Percentiles rank a stretch among this genome's conserved stretches.
Evolutionary conservation across 2,797 vertebrate genomes (phyloP).

Genomic region (Manis crassicaudata): DNA sequence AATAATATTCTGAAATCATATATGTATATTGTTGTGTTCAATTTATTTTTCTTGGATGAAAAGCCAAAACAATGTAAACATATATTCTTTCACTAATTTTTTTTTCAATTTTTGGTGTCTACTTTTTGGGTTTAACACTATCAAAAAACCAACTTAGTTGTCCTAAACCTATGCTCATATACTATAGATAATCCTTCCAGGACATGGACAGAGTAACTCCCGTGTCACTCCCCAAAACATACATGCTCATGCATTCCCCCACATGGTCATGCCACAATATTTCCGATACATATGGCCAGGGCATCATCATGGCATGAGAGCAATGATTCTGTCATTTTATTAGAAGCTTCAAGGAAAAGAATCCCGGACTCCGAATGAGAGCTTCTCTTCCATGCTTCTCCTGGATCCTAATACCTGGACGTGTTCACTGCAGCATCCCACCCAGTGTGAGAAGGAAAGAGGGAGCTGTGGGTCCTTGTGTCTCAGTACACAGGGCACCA

Average conservation of each 20-base stretch:
- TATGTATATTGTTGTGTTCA: neutral
- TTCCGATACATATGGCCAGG: neutral
- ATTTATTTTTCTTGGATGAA: conserved; percentile 1
- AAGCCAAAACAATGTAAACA: neutral
- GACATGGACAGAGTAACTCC: neutral
- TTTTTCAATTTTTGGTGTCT: neutral
- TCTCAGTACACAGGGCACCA: neutral
- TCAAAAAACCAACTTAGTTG: neutral
- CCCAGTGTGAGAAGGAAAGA: neutral
- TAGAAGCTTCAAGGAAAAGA: neutral
- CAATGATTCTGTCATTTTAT: neutral
- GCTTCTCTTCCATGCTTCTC: neutral
- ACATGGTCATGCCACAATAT: neutral
- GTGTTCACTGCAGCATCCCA: neutral
- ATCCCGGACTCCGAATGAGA: neutral
- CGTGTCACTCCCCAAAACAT: neutral
- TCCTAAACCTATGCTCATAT: neutral
- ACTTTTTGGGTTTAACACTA: neutral
- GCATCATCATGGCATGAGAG: neutral
- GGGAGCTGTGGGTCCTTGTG: neutral
- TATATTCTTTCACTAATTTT: neutral
- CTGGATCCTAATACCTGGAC: neutral
- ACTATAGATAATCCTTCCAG: neutral
- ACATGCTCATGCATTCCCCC: neutral
- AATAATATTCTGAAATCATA: conserved; percentile 34